Base-by-base conservation (phyloP, 2,888 invertebrate genomes). In the Rutpela maculata region DNA sequence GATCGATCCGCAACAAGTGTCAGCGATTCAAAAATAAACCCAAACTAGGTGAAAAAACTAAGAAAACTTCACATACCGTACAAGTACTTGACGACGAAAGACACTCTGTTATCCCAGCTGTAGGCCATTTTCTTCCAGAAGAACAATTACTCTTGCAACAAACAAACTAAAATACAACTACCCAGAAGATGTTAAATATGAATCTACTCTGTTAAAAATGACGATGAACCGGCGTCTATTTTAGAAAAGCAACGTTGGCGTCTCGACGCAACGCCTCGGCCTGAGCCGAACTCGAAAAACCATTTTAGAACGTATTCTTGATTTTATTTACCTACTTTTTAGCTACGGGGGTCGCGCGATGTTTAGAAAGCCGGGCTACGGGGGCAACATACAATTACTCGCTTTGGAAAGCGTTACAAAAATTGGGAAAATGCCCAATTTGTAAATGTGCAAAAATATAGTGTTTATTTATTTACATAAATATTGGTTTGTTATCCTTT, bases 31-130 rank as follows among this genome's bases (percentile, higher is more conserved):
- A 74, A 57, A 57, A 73, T 12, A 62, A 67, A 35, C 31, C 59
- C 50, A 59, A 43, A 43, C 15, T 43, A 55, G 55, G 26, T 43
- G 11, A 15, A 43, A 68, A 22, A 26, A 75, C 22, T 26, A 67
- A 63, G 43, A 18, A 19, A 74, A 59, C 66, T 11, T 38, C 60
- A 92, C 94, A 93, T 90, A 96, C 96, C 96, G 88, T 96, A 96
- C 86, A 96, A 93, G 90, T 94, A 95, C 89, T 93, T 93, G 84
- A 96, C 95, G 88, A 96, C 94, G 90, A 96, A 96, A 87, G 93
- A 93, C 82, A 96, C 95, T 88, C 96, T 92, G 90, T 94, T 96
- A 88, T 96, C 95, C 96, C 96, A 96, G 87, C 93, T 93, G 90
- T 95, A 95, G 76, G 95, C 95, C 95, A 95, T 95, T 59, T 38